Base-by-base conservation (phyloP, 35 echinoderm and acorn worm species). In the Acanthaster planci region DNA sequence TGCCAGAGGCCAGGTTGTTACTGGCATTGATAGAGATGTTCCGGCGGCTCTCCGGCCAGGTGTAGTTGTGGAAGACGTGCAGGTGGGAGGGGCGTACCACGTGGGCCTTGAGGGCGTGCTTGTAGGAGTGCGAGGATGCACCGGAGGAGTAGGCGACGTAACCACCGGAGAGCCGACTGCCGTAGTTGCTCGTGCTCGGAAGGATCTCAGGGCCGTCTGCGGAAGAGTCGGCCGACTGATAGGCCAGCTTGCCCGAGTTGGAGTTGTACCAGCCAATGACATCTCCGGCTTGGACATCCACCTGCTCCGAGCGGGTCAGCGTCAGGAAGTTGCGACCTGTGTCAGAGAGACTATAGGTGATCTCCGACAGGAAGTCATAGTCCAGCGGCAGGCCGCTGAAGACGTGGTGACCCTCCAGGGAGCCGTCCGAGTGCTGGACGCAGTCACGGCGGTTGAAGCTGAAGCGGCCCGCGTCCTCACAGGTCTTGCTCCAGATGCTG, bases 21-120 rank as follows among this genome's bases (percentile, higher is more conserved):
- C 80, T 91, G 16, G 87, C 88, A 53, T 76, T 91, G 47, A 95
- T 53, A 1, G 55, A 72, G 23, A 95, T 64, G 56, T 95, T 87
- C 38, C 89, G 32, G 14, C 93, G 51, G 9, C 78, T 87, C 0
- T 40, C 51, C 50, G 78, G 84, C 77, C 84, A 90, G 0, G 93
- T 91, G 85, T 87, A 95, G 60, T 95, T 95, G 84, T 95, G 93
- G 68, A 91, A 95, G 29, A 95, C 84, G 77, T 95, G 89, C 31
- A 95, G 80, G 16, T 76, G 40, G 7, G 93, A 95, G 9, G 93
- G 93, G 15, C 88, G 78, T 27, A 95, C 93, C 26, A 95, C 89
- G 39, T 95, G 93, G 12, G 93, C 93, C 51, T 76, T 77, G 21
- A 95, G 54, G 17, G 88, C 85, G 42, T 95, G 93, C 50, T 95